These are phyloP conservation scores for Melanerpes formicivorus DNA, from an alignment of 2,113 vertebrate species.

Conservation along the genomic window DNA sequence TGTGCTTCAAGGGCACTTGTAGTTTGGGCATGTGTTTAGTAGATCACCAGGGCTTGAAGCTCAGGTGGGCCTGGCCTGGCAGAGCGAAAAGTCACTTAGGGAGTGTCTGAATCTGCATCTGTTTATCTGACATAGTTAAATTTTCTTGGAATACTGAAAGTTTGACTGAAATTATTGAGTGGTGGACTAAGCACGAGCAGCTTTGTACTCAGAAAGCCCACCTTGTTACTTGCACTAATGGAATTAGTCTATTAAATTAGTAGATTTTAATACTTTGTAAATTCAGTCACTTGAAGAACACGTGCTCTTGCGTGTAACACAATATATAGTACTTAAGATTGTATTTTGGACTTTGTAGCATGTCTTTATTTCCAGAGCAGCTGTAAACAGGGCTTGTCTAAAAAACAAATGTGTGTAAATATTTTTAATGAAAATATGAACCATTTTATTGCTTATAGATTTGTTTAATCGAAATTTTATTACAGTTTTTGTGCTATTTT, in stretches of 20 bases:
- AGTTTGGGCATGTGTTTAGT: background rate
- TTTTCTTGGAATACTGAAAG: background rate
- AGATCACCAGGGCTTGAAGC: background rate
- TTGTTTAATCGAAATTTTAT: background rate
- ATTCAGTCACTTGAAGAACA: background rate
- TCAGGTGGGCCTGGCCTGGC: background rate
- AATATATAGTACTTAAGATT: background rate
- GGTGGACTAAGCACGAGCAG: background rate
- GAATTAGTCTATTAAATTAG: background rate
- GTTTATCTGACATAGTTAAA: background rate
- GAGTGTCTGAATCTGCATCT: background rate
- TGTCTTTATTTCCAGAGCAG: background rate
- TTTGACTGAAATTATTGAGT: background rate
- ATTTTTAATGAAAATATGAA: background rate
- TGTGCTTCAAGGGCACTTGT: background rate
- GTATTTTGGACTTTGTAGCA: background rate
- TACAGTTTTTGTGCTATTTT: background rate
- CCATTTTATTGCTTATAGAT: background rate
- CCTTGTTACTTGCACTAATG: background rate
- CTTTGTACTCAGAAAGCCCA: background rate
- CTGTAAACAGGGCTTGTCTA: background rate
- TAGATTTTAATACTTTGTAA: background rate
- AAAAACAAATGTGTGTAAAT: background rate
- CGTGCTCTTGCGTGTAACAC: background rate
- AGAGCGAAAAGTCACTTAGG: background rate